A percentile compares a stretch with the other conserved stretches of the same genome.
Evolutionary conservation across 2,113 vertebrate species (phyloP).

Genomic region (Rhea americana): DNA sequence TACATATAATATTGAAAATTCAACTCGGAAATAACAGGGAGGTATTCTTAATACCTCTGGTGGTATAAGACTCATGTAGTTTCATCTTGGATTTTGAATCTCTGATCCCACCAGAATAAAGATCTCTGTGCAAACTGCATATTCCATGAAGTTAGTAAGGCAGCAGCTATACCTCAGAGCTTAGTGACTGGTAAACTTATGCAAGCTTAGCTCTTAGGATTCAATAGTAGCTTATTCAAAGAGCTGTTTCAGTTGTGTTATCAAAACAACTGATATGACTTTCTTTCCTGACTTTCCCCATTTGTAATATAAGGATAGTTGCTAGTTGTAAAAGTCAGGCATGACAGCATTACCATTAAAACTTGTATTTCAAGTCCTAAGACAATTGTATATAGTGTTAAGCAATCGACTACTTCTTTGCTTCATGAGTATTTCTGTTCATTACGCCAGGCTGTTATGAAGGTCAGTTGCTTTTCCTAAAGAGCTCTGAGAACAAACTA

Average conservation of each 20-base stretch:
- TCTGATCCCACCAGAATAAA: background rate
- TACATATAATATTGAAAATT: background rate
- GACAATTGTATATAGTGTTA: background rate
- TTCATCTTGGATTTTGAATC: background rate
- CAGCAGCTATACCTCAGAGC: background rate
- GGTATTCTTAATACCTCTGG: background rate
- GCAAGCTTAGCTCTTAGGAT: background rate
- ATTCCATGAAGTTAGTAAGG: background rate
- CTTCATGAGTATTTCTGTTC: slow-evolving; percentile 17
- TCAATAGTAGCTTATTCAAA: background rate
- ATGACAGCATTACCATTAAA: background rate
- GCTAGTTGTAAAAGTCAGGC: background rate
- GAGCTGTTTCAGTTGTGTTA: background rate
- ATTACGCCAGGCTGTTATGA: background rate
- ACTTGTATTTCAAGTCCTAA: slow-evolving; percentile 64
- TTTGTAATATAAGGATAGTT: background rate
- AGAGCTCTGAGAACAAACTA: background rate
- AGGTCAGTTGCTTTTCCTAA: background rate
- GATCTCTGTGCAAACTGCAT: background rate
- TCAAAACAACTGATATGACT: background rate
- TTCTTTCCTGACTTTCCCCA: background rate
- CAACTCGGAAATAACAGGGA: background rate
- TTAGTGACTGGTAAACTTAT: background rate
- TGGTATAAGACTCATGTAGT: background rate
- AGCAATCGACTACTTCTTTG: slow-evolving; percentile 10